Evolutionary conservation across 2,113 vertebrate genomes (phyloP), one percentile per base, ranked within the genome.

Genomic region (Oryzias woworae): DNA sequence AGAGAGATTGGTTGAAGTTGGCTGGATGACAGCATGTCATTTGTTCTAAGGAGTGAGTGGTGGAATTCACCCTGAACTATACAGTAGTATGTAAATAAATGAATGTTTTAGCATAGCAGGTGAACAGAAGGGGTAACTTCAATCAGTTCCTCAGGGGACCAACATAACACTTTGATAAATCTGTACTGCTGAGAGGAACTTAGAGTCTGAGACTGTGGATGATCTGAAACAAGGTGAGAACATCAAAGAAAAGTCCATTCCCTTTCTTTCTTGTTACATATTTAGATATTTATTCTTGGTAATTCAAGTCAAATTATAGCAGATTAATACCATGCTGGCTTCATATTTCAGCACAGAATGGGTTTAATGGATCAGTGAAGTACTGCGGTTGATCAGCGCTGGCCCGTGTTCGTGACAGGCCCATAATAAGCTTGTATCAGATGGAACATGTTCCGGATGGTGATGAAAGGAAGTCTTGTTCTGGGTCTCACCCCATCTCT

Each of bases 401-500:
- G 31, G 20, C 49, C 26, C 14, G 0, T 31, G 54, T 18, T 45
- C 28, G 5, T 16, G 2, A 4, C 13, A 49, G 2, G 52, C 17
- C 48, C 52, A 20, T 14, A 60, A 63, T 42, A 20, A 36, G 52
- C 52, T 67, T 31, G 0, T 36, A 57, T 82, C 72, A 72, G 65
- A 72, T 66, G 56, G 20, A 61, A 44, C 46, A 8, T n/a, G 71
- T 54, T 43, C 41, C 28, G 0, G 17, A 22, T 51, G 57, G 36
- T n/a, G 58, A 62, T 48, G 69, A 59, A 56, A 58, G 53, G 1
- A 67, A 18, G 53, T 57, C 45, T 10, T n/a, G 46, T 20, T 48
- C 62, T 59, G 42, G 57, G 43, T 69, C 50, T 69, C 50, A 46
- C 16, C 69, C 59, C 36, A 69, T 69, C 65, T 55, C 46, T 5